Evolutionary conservation across 2,888 invertebrate species (phyloP).

Genomic region (Vannuccia rotundouncinata): DNA sequence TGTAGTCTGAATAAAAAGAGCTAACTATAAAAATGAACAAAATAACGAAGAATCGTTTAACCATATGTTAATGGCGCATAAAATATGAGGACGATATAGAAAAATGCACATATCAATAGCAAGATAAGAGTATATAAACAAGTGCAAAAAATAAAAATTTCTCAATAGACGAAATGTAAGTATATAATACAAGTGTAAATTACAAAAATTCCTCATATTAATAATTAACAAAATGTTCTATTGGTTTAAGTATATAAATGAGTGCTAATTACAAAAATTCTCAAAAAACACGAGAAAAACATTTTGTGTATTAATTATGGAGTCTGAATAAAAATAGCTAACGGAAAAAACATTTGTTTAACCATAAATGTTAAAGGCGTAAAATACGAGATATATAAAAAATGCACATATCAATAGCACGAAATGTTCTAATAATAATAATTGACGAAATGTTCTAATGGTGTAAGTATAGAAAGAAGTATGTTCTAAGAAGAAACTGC

Average conservation of each 20-base stretch:
- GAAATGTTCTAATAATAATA: constrained; percentile 26
- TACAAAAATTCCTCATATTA: constrained; percentile 26
- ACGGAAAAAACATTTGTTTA: constrained; percentile 26
- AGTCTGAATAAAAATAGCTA: constrained; percentile 23
- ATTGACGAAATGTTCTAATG: constrained; percentile 26
- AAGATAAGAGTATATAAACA: constrained; percentile 26
- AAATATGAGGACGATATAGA: constrained; percentile 26
- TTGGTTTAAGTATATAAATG: constrained; percentile 26
- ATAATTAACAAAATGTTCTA: constrained; percentile 26
- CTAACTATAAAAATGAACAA: constrained; percentile 23
- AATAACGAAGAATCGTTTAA: constrained; percentile 24
- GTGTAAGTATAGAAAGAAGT: constrained; percentile 26
- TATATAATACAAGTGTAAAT: constrained; percentile 26
- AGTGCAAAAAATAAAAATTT: constrained; percentile 26
- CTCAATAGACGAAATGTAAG: constrained; percentile 23
- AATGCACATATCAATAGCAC: constrained; percentile 26
- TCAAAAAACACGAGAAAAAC: constrained; percentile 26
- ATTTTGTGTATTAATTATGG: constrained; percentile 26
- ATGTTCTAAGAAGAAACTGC: constrained; percentile 26
- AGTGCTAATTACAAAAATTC: constrained; percentile 26
- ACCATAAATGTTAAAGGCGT: constrained; percentile 26
- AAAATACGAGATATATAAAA: constrained; percentile 25
- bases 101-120: constrained; percentile 26
- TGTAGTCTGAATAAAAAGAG: constrained; percentile 26
- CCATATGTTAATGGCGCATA: constrained; percentile 24